Percentiles rank a stretch among this genome's conserved stretches.
These are phyloP conservation scores for Tricholaema leucomelas DNA, from an alignment of 2,113 vertebrate species.

Conservation along the genomic window DNA sequence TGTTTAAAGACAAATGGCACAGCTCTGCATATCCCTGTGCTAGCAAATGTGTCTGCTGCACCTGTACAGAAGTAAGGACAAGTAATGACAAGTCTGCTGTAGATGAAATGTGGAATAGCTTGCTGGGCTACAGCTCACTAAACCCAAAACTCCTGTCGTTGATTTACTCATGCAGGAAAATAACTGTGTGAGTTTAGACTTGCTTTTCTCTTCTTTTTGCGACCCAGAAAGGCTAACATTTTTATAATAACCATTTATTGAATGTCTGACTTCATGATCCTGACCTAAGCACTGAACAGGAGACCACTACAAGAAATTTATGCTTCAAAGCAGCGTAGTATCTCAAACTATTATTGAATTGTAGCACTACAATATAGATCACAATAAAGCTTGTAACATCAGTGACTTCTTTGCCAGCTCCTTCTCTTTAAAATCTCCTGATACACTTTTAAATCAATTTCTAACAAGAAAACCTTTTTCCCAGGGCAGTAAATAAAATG, in stretches of 20 bases:
- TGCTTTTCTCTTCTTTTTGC: slow-evolving; percentile 13
- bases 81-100: not conserved
- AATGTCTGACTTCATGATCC: slow-evolving; percentile 54
- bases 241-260: slow-evolving; percentile 56
- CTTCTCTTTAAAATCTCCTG: slow-evolving; percentile 49
- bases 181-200: slow-evolving; percentile 6
- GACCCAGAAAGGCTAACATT: slow-evolving; percentile 12
- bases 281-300: slow-evolving; percentile 36
- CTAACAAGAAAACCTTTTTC: not conserved
- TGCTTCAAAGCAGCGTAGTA: slow-evolving; percentile 31
- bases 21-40: not conserved
- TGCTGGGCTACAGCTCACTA: not conserved
- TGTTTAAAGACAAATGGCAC: not conserved
- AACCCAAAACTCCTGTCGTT: not conserved
- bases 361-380: slow-evolving; percentile 35
- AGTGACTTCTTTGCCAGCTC: slow-evolving; percentile 22
- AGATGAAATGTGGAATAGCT: slow-evolving; percentile 4
- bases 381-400: slow-evolving; percentile 40
- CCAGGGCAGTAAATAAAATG: slow-evolving; percentile 20
- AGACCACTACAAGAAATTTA: slow-evolving; percentile 55
- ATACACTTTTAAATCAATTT: slow-evolving; percentile 54
- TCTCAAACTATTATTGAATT: slow-evolving; percentile 57
- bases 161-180: slow-evolving; percentile 52
- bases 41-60: not conserved
- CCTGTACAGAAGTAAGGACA: not conserved